A percentile compares a stretch with the other conserved stretches of the same genome.
Evolutionary conservation across 1,140 invertebrate genomes (phyloP).

Genomic region (Sitodiplosis mosellana): DNA sequence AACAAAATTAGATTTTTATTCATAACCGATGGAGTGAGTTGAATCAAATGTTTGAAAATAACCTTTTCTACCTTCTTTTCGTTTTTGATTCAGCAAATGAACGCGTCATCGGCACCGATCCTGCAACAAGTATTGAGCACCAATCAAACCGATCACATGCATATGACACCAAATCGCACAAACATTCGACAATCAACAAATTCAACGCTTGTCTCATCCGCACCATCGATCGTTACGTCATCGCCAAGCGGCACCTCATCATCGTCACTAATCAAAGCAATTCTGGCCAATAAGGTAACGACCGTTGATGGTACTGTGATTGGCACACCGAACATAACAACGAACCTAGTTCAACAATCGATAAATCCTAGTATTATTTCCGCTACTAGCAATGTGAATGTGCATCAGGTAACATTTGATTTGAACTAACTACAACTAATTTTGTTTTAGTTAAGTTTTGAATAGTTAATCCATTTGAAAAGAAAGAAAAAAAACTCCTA

Average conservation of each 20-base stretch:
- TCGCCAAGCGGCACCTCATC: slow-evolving; percentile 1
- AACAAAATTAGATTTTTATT: too few relatives aligned
- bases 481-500: too few relatives aligned
- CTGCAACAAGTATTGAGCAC: background rate
- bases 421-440: slow-evolving; percentile 1
- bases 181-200: background rate
- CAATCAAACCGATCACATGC: background rate
- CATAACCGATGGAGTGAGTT: too few relatives aligned
- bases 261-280: slow-evolving; percentile 63
- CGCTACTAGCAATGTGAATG: slow-evolving; percentile 19
- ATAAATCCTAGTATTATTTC: too few relatives aligned
- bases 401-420: slow-evolving; percentile 21
- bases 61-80: too few relatives aligned
- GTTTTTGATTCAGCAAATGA: too few relatives aligned
- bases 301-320: slow-evolving; percentile 25
- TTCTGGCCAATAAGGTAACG: slow-evolving; percentile 71
- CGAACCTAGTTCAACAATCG: slow-evolving; percentile 24
- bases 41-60: too few relatives aligned
- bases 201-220: background rate
- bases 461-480: too few relatives aligned
- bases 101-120: background rate
- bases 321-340: slow-evolving; percentile 16
- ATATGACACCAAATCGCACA: background rate
- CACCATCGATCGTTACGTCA: background rate
- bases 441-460: background rate